Conservation (phyloP, 35 echinoderm and acorn worm genomes). For the Apostichopus californicus region DNA sequence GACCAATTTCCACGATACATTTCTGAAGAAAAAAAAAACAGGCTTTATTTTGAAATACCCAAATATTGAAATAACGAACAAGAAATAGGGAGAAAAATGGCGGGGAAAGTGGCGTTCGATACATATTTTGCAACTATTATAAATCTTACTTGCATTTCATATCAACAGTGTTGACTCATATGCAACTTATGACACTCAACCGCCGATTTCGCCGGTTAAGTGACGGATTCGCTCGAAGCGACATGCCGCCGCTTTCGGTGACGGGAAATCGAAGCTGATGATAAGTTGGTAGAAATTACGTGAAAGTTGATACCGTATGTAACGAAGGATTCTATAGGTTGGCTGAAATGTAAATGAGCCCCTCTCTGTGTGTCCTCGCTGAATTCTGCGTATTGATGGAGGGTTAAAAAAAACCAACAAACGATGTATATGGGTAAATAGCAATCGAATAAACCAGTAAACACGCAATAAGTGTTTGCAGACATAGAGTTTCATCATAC, state of each 20-base stretch:
- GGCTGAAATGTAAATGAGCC: neutral
- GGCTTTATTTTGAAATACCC: too few relatives aligned
- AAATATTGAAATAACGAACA: too few relatives aligned
- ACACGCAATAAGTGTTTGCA: too few relatives aligned
- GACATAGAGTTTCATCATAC: too few relatives aligned
- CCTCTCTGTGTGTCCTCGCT: too few relatives aligned
- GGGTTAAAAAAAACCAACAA: too few relatives aligned
- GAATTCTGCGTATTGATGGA: too few relatives aligned
- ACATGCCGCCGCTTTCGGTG: neutral
- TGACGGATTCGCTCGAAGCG: neutral
- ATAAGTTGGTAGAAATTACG: neutral
- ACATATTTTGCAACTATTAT: neutral
- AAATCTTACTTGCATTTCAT: neutral
- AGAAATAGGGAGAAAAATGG: too few relatives aligned
- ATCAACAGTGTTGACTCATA: neutral
- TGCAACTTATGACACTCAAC: neutral
- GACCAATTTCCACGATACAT: too few relatives aligned
- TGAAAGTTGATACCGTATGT: neutral
- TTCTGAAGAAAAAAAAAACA: too few relatives aligned
- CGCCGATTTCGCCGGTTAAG: neutral
- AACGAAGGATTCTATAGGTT: neutral
- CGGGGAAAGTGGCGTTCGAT: neutral
- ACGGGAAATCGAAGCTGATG: slow-evolving; percentile 7
- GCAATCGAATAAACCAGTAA: too few relatives aligned
- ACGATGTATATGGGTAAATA: too few relatives aligned